Percentiles rank a stretch among this genome's conserved stretches.
These are phyloP conservation scores for Falco concolor DNA, from an alignment of 2,797 vertebrate species.

Conservation along the genomic window DNA sequence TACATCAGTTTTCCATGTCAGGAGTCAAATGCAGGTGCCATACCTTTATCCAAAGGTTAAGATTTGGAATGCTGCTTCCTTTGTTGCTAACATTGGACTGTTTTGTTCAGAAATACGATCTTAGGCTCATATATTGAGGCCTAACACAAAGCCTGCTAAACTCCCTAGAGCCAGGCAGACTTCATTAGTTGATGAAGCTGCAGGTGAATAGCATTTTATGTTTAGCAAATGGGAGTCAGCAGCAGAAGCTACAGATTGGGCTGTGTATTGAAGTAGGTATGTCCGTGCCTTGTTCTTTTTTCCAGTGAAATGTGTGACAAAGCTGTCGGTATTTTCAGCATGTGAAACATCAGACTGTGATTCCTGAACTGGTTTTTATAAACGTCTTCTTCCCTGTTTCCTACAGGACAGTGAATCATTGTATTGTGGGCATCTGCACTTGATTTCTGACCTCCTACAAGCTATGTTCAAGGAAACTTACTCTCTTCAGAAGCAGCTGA, in stretches of 20 bases:
- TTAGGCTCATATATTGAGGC: not conserved
- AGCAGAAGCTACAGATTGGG: not conserved
- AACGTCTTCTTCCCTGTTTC: not conserved
- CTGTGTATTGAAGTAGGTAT: not conserved
- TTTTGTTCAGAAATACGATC: not conserved
- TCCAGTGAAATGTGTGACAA: not conserved
- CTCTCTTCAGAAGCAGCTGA: constrained; percentile 87
- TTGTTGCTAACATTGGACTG: not conserved
- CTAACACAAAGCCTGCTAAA: not conserved
- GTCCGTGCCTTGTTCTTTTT: not conserved
- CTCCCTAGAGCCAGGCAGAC: not conserved
- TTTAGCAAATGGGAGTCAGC: not conserved
- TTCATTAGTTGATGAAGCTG: not conserved
- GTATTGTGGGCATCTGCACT: constrained; percentile 86
- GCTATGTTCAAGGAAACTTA: constrained; percentile 90
- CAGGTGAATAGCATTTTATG: not conserved
- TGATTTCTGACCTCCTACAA: constrained; percentile 91
- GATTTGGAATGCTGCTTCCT: not conserved
- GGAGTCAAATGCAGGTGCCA: not conserved
- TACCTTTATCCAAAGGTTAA: not conserved
- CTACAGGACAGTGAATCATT: constrained; percentile 87
- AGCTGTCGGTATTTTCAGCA: not conserved
- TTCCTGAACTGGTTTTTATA: not conserved
- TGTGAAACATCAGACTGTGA: not conserved
- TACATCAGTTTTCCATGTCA: not conserved